These are phyloP conservation scores for Cryptocephalus moraei DNA, from an alignment of 2,888 invertebrate genomes.

Conservation along the genomic window DNA sequence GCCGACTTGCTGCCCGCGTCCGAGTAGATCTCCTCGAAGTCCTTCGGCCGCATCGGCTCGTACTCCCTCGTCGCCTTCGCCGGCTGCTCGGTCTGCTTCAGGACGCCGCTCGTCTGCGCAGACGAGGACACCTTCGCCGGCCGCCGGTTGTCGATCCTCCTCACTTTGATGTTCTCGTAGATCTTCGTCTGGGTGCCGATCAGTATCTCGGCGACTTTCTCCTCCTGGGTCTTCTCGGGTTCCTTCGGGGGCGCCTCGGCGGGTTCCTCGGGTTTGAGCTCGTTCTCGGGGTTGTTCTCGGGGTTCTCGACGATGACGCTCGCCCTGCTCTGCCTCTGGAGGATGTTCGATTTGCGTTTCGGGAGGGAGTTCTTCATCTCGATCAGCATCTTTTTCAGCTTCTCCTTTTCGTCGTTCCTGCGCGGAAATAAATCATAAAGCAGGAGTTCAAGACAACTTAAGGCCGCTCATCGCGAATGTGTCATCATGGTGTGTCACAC, in stretches of 20 bases:
- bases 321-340: slow-evolving; percentile 25
- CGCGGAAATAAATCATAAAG: no score
- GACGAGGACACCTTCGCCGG: slow-evolving; percentile 47
- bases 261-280: slow-evolving; percentile 13
- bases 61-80: slow-evolving; percentile 26
- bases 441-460: no score
- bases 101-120: slow-evolving; percentile 46
- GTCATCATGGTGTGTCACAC: no score
- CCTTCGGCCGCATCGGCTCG: slow-evolving; percentile 45
- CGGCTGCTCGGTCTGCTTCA: slow-evolving; percentile 33
- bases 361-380: slow-evolving; percentile 70
- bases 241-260: slow-evolving; percentile 7
- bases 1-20: slow-evolving; percentile 28
- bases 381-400: slow-evolving; percentile 60
- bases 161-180: slow-evolving; percentile 40
- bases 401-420: slow-evolving; percentile 43
- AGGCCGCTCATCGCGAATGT: no score
- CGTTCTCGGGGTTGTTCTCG: slow-evolving; percentile 15
- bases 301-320: slow-evolving; percentile 33
- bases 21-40: slow-evolving; percentile 44
- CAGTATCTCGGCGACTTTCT: slow-evolving; percentile 32
- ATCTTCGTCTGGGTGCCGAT: slow-evolving; percentile 35
- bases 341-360: slow-evolving; percentile 38
- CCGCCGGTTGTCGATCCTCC: slow-evolving; percentile 29
- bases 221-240: slow-evolving; percentile 19